Base-by-base conservation (phyloP, 2,888 invertebrate species). In the Copidosoma aretas region DNA sequence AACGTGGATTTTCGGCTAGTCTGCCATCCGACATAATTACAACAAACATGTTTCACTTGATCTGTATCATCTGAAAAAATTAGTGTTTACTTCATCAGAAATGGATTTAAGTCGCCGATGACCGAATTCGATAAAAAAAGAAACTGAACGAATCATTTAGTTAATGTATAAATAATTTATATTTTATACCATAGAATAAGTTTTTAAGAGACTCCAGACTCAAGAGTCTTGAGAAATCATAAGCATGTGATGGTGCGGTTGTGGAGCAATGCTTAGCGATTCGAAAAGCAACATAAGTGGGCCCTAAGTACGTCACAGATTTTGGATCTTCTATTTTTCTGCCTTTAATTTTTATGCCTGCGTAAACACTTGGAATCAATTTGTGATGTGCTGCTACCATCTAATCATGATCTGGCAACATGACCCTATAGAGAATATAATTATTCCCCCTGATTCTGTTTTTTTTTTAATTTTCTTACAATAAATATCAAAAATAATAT, bases 251-350 rank as follows among this genome's bases (percentile, higher is more conserved):
- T 41, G 61, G 59, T 32, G 80, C 79, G 24, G 76, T 77, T 14
- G 75, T 75, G 17, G 73, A 73, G 41, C 67, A 72, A 57, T 80
- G 78, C 64, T 80, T 81, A 0, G 75, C 79, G 54, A 73, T 73
- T n/a, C 79, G 63, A 41, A 82, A 76, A 10, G 82, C 79, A 43
- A 85, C 75, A 75, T 80, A 83, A 64, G 84, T 85, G 61, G 85
- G 84, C 19, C 84, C 85, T 66, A 75, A 78, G 70, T 81, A 82
- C 43, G 76, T 62, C 41, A 84, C 81, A 60, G 80, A 79, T 75
- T 80, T 66, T 66, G 81, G 80, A 75, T 80, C 65, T 67, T 76
- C 74, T 57, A 74, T 70, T 63, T 80, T 79, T 71, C 72, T 70
- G 77, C 73, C 21, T 60, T 56, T 67, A 14, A 77, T 73, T 15